Percentiles rank a stretch among this genome's conserved stretches.
phyloP scores from a whole-genome alignment of 2,797 vertebrate genomes.

The Cichlasoma orientale region DNA sequence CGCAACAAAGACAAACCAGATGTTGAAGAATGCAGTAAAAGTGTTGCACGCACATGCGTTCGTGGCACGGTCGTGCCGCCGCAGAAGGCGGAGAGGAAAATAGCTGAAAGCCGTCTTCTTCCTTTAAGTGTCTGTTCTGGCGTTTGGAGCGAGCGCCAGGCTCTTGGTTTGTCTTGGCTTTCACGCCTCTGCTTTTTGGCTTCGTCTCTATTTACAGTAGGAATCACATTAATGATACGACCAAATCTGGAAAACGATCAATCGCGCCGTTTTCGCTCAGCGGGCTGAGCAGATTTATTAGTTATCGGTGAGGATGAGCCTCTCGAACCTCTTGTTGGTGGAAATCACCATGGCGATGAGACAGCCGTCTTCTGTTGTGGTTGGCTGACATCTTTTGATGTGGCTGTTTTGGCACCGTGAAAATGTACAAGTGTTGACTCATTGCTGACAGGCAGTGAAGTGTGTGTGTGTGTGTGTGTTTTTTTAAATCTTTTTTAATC shows the following conservation, averaged over 20 bases:
- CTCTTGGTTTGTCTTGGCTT: background rate
- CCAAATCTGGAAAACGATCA: background rate
- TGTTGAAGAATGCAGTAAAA: conserved; percentile 36
- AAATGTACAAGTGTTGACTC: background rate
- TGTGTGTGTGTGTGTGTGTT: too few species aligned
- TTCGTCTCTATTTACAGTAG: background rate
- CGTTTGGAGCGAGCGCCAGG: background rate
- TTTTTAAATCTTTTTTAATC: background rate
- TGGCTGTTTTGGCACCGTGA: background rate
- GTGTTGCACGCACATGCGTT: background rate
- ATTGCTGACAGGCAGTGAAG: background rate
- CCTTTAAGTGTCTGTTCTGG: background rate
- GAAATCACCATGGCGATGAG: background rate
- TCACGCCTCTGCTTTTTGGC: background rate
- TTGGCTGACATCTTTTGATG: conserved; percentile 1
- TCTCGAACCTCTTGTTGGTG: background rate
- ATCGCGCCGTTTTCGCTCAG: background rate
- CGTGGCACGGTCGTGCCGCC: background rate
- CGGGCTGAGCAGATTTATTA: background rate
- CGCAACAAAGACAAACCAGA: conserved; percentile 36
- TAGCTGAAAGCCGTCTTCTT: background rate
- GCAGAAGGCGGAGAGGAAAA: background rate
- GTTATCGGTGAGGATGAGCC: background rate
- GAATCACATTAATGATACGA: background rate
- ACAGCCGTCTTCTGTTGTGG: conserved; percentile 16